phyloP scores from a whole-genome alignment of 1,140 invertebrate genomes.

The Atopsyche davidsoni region DNA sequence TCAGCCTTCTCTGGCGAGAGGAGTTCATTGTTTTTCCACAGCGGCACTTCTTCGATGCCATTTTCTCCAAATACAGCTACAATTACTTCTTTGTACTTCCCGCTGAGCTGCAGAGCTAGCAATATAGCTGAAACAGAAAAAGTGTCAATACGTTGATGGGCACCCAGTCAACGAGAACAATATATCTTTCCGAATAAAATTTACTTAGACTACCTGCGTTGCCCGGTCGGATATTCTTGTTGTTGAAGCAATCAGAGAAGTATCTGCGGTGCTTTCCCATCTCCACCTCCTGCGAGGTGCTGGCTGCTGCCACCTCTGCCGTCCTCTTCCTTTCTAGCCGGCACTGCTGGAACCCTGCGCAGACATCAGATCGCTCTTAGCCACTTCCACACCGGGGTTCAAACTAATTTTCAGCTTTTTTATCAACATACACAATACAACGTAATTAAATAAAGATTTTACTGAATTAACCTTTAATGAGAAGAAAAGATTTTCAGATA shows the following conservation, averaged over 20 bases:
- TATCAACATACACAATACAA: constrained; percentile 3
- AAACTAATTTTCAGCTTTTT: constrained; percentile 1
- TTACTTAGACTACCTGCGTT: constrained; percentile 13
- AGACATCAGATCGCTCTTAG: too few relatives aligned
- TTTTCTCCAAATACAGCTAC: constrained; percentile 16
- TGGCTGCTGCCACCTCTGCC: not conserved
- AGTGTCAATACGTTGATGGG: not conserved
- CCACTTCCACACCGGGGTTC: too few relatives aligned
- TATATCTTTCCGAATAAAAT: not conserved
- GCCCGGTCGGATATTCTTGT: constrained; percentile 16
- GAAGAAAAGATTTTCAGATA: too few relatives aligned
- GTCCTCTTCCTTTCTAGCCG: not conserved
- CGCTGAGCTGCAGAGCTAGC: constrained; percentile 19
- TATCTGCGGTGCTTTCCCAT: constrained; percentile 4
- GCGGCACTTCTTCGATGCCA: constrained; percentile 7
- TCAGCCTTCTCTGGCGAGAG: constrained; percentile 6
- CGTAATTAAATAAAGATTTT: not conserved
- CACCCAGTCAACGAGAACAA: not conserved
- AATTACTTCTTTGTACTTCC: constrained; percentile 13
- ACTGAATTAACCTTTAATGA: not conserved
- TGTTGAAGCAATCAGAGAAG: constrained; percentile 22
- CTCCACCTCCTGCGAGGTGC: not conserved
- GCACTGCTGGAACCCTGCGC: constrained; percentile 10
- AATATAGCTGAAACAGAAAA: constrained; percentile 18
- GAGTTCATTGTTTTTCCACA: constrained; percentile 1